phyloP scores from a whole-genome alignment of 2,888 invertebrate genomes.

The Tortrix viridana region DNA sequence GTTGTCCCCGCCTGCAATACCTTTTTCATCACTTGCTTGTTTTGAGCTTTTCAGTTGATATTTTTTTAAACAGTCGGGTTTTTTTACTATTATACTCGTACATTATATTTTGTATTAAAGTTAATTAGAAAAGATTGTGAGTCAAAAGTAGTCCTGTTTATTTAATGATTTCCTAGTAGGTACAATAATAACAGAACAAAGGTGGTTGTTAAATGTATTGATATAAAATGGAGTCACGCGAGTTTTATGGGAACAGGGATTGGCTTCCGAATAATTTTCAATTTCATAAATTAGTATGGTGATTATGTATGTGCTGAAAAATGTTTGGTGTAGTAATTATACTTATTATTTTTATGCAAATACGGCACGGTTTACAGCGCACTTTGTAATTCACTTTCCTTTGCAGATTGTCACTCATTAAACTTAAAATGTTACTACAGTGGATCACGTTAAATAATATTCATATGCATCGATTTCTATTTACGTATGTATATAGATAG shows the following conservation, averaged over 20 bases:
- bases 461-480: too few relatives aligned
- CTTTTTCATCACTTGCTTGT: too few relatives aligned
- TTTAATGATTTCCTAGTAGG: constrained; percentile 50
- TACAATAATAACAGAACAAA: constrained; percentile 52
- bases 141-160: constrained; percentile 34
- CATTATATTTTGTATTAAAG: background rate
- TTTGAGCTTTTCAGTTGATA: too few relatives aligned
- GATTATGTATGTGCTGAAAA: constrained; percentile 33
- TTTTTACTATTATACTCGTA: too few relatives aligned
- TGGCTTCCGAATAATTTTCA: constrained; percentile 45
- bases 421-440: too few relatives aligned
- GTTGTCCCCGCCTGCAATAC: too few relatives aligned
- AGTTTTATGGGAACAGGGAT: constrained; percentile 49
- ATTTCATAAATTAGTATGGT: constrained; percentile 38
- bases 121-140: background rate
- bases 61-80: too few relatives aligned
- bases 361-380: background rate
- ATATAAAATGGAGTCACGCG: constrained; percentile 55
- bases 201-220: constrained; percentile 50
- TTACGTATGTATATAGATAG: too few relatives aligned
- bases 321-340: constrained; percentile 28
- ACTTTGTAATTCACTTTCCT: constrained; percentile 1
- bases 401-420: background rate
- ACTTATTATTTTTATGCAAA: constrained; percentile 37
- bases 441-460: too few relatives aligned